Evolutionary conservation across 1,140 invertebrate species (phyloP).

Genomic region (Leptinotarsa lineolata): DNA sequence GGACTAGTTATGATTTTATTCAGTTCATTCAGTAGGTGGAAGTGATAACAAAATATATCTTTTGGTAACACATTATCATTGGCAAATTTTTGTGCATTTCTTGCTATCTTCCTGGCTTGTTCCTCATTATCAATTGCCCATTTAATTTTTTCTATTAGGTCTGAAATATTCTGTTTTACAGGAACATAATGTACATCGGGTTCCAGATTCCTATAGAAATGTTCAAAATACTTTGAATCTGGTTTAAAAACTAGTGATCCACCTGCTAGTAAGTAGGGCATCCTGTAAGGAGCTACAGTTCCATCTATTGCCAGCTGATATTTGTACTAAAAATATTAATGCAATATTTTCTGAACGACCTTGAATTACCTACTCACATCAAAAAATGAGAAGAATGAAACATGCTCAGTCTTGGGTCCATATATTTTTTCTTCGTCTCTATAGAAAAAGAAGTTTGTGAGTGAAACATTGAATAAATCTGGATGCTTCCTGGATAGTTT

Average conservation of each 20-base stretch:
- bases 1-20: constrained; percentile 67
- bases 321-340: constrained; percentile 77
- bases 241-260: constrained; percentile 90
- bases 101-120: constrained; percentile 71
- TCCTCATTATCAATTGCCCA: constrained; percentile 83
- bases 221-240: constrained; percentile 91
- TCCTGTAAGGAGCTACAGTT: constrained; percentile 92
- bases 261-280: constrained; percentile 89
- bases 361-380: constrained; percentile 70
- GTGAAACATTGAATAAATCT: constrained; percentile 84
- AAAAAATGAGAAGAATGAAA: constrained; percentile 95
- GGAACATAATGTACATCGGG: constrained; percentile 85
- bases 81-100: constrained; percentile 74
- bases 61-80: constrained; percentile 80
- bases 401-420: constrained; percentile 80
- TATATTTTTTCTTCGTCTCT: constrained; percentile 82
- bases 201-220: constrained; percentile 82
- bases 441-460: constrained; percentile 98
- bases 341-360: neutral
- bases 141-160: constrained; percentile 77
- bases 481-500: constrained; percentile 77
- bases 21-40: constrained; percentile 80
- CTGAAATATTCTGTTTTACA: constrained; percentile 76
- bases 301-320: constrained; percentile 96
- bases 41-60: constrained; percentile 90